phyloP scores from a whole-genome alignment of 2,797 vertebrate species.

The Falco peregrinus region DNA sequence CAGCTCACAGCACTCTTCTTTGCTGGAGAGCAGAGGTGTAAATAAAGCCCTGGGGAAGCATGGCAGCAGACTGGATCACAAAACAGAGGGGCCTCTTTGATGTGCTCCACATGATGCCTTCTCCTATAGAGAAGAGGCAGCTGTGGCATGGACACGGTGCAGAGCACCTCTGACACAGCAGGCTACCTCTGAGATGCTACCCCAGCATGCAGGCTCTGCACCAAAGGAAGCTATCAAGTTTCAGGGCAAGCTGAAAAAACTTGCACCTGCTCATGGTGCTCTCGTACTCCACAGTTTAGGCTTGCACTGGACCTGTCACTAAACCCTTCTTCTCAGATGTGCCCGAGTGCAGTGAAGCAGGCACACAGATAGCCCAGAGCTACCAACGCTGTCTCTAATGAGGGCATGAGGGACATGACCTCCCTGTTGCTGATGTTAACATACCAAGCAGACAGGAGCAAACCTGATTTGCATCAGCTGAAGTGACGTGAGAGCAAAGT shows the following conservation, averaged over 20 bases:
- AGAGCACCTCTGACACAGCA: neutral
- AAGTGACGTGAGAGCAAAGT: neutral
- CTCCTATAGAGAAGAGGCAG: neutral
- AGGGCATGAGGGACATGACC: neutral
- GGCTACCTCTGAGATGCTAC: neutral
- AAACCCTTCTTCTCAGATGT: neutral
- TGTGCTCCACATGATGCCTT: fast-evolving
- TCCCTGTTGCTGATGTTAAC: neutral
- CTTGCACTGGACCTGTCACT: neutral
- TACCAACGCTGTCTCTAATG: neutral
- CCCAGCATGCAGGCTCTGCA: neutral
- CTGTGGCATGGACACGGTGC: neutral
- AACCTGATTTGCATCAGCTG: neutral
- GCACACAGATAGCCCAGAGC: neutral
- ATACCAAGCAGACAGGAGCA: neutral
- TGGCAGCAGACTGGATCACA: neutral
- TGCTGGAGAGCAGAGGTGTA: neutral
- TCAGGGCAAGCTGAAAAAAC: neutral
- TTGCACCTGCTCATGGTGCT: neutral
- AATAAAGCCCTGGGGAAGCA: neutral
- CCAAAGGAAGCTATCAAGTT: neutral
- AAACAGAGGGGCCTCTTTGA: neutral
- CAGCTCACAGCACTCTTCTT: neutral
- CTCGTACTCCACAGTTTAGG: fast-evolving
- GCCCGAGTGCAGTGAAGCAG: neutral